phyloP scores from a whole-genome alignment of 2,797 vertebrate species.

The Poecile montanus region DNA sequence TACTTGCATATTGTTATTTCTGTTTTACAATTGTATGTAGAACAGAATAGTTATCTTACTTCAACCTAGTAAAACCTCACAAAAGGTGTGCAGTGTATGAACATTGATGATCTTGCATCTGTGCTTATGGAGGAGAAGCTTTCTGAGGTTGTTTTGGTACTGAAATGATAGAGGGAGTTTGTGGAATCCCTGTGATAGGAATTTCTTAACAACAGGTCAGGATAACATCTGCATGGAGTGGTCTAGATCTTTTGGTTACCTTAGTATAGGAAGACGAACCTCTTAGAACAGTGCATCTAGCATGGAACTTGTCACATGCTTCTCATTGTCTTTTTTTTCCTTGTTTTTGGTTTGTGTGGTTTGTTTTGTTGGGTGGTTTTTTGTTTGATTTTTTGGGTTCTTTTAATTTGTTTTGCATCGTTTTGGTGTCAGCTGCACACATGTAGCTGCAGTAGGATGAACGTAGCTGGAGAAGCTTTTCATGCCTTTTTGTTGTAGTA shows the following conservation, averaged over 20 bases:
- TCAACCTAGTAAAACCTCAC: not conserved
- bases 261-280: not conserved
- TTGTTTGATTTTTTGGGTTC: rapidly evolving
- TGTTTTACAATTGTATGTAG: not conserved
- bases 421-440: not conserved
- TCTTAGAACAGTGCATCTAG: not conserved
- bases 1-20: not conserved
- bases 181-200: not conserved
- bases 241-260: not conserved
- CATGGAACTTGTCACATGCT: not conserved
- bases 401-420: not conserved
- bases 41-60: not conserved
- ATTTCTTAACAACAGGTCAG: not conserved
- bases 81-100: not conserved
- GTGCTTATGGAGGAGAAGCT: not conserved
- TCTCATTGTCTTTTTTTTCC: rapidly evolving
- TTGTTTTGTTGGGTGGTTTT: no score
- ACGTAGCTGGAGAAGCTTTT: not conserved
- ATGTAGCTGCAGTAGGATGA: not conserved
- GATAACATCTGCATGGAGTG: not conserved
- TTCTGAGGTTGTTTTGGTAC: not conserved
- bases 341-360: not conserved
- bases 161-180: not conserved
- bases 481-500: not conserved
- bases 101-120: not conserved